Evolutionary conservation across 2,888 invertebrate genomes (phyloP).

Genomic region (Pristionchus fissidentatus): DNA sequence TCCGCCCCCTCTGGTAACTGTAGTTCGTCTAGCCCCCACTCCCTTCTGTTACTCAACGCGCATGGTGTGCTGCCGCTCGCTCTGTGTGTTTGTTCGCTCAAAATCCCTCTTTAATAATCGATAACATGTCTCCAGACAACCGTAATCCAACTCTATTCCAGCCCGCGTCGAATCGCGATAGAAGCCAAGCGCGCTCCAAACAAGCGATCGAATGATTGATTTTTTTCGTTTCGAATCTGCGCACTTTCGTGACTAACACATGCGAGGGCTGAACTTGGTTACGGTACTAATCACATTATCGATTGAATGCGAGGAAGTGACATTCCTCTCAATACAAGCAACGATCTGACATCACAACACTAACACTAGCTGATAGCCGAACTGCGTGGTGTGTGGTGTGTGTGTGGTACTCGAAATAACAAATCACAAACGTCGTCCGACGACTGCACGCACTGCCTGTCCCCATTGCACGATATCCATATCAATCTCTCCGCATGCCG

Average conservation of each 20-base stretch:
- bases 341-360: constrained; percentile 4
- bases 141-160: not conserved
- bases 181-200: not conserved
- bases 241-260: constrained; percentile 35
- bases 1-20: not conserved
- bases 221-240: not conserved
- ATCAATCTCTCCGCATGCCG: constrained; percentile 10
- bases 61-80: constrained; percentile 40
- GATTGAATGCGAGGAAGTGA: not conserved
- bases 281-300: not conserved
- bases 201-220: no score
- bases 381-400: constrained; percentile 12
- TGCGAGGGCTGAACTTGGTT: no score
- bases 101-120: not conserved
- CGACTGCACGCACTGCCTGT: not conserved
- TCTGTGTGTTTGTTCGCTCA: not conserved
- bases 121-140: constrained; percentile 17
- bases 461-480: not conserved
- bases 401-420: constrained; percentile 38
- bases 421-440: no score
- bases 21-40: not conserved
- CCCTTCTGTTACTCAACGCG: constrained; percentile 24
- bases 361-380: constrained; percentile 40
- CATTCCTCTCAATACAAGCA: not conserved
- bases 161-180: constrained; percentile 32